Base-by-base conservation (phyloP, 2,113 vertebrate genomes). In the Rhinolophus sinicus region DNA sequence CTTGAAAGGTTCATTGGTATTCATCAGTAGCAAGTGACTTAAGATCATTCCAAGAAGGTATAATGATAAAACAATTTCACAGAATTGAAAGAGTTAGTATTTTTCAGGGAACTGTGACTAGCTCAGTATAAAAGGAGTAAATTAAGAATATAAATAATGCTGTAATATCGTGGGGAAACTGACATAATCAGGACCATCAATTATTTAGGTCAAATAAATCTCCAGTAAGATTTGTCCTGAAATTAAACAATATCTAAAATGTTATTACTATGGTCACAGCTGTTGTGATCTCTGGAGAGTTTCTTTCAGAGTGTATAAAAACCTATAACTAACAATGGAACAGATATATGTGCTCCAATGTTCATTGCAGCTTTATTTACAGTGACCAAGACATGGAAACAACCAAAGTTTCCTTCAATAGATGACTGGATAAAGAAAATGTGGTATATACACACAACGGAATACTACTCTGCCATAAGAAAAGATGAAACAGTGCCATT, bases 201-300 rank as follows among this genome's bases (percentile, higher is more conserved):
- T 93, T 67, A 80, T 76, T 88, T 85, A 73, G 28, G 33, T 54
- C n/a, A 67, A 30, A 73, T 56, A 89, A 81, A 93, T 90, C 38
- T 80, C 40, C 21, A 90, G 10, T 72, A 50, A 60, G 4, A 58
- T 89, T 93, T 54, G 26, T 33, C 33, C 33, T 72, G 21, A 40
- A 91, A 54, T 40, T 28, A 92, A 92, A 64, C 6, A 88, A 64
- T 78, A 30, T 56, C 44, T 94, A 88, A 56, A 92, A 62, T 70
- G 54, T 78, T 75, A 81, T 75, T 54, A 67, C 88, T 78, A 21
- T 69, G 28, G 26, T 65, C n/a, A 90, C 54, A 11, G 3, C 18
- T 70, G 21, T 7, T 62, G 75, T 93, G 67, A 72, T 44, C 26
- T 83, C 62, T 3, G 0, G 4, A 92, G 38, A 13, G 18, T 35